Evolutionary conservation across 2,113 vertebrate species (phyloP).

Genomic region (Hippocampus abdominalis): DNA sequence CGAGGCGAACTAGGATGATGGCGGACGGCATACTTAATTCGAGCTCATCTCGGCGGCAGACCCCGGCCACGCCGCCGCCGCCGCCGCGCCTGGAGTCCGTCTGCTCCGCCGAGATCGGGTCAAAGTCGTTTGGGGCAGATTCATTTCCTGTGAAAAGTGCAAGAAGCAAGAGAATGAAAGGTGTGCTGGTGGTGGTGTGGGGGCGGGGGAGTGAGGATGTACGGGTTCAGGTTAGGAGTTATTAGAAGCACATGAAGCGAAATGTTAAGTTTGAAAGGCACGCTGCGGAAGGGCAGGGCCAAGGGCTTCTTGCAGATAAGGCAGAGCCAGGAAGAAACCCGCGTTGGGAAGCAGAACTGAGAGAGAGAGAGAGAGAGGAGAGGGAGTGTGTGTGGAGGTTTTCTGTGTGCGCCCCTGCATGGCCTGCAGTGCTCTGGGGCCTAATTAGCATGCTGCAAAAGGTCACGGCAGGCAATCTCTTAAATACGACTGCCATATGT

Average conservation of each 20-base stretch:
- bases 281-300: slow-evolving; percentile 77
- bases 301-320: slow-evolving; percentile 83
- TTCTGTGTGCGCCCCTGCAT: slow-evolving; percentile 66
- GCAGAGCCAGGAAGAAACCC: slow-evolving; percentile 66
- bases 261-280: slow-evolving; percentile 98
- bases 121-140: slow-evolving; percentile 92
- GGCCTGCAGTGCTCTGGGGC: slow-evolving; percentile 80
- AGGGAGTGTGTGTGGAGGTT: slow-evolving; percentile 62
- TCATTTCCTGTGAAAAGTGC: slow-evolving; percentile 94
- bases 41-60: slow-evolving; percentile 88
- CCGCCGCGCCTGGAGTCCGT: slow-evolving; percentile 86
- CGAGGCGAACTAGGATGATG: slow-evolving; percentile 90
- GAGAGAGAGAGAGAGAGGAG: slow-evolving; percentile 43
- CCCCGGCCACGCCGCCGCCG: slow-evolving; percentile 79
- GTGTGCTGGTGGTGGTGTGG: slow-evolving; percentile 24
- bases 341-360: slow-evolving; percentile 43
- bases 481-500: slow-evolving; percentile 89
- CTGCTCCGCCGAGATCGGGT: slow-evolving; percentile 85
- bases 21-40: slow-evolving; percentile 98
- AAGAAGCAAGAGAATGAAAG: slow-evolving; percentile 59
- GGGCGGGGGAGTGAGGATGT: slow-evolving; percentile 37
- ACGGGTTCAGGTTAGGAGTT: slow-evolving; percentile 87
- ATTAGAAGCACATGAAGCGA: slow-evolving; percentile 98
- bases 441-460: slow-evolving; percentile 94
- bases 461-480: slow-evolving; percentile 89